Percentiles rank a stretch among this genome's conserved stretches.
Conservation (phyloP, 2,113 vertebrate genomes). For the Hippocampus comes region DNA sequence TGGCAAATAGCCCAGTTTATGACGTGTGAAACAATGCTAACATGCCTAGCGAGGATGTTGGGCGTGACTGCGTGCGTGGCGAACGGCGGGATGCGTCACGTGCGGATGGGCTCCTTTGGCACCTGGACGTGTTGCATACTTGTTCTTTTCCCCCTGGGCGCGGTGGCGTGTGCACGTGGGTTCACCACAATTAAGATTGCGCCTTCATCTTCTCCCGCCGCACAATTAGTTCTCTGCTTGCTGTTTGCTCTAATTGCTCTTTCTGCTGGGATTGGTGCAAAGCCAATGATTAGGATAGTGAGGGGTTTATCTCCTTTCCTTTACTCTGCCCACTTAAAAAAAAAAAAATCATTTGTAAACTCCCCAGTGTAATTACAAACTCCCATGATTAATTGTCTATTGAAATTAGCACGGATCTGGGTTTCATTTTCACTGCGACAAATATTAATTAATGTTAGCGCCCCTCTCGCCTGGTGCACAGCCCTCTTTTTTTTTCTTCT, state of each 20-base stretch:
- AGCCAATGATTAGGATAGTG: conserved; percentile 95
- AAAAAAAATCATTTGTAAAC: conserved; percentile 95
- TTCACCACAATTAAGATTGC: conserved; percentile 93
- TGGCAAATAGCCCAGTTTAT: conserved; percentile 26
- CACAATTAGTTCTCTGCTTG: conserved; percentile 89
- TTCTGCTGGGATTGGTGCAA: conserved; percentile 91
- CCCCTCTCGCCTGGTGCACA: conserved; percentile 62
- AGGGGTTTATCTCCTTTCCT: conserved; percentile 84
- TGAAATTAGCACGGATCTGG: conserved; percentile 99
- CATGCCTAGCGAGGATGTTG: conserved; percentile 73
- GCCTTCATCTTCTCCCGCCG: conserved; percentile 87
- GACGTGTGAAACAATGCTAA: conserved; percentile 77
- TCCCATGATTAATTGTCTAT: conserved; percentile 99
- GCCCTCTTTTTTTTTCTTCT: conserved; percentile 79
- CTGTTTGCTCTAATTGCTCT: conserved; percentile 95
- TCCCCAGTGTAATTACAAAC: conserved; percentile 99
- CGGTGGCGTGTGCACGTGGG: conserved; percentile 87
- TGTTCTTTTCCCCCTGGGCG: conserved; percentile 63
- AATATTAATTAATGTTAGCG: conserved; percentile 99
- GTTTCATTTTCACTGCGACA: conserved; percentile 98
- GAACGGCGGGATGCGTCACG: conserved; percentile 65
- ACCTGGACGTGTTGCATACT: conserved; percentile 84
- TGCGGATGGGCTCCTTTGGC: conserved; percentile 47
- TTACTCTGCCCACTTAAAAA: conserved; percentile 90
- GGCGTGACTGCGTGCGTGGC: conserved; percentile 26